Conservation (phyloP, 1,140 invertebrate species). For the Brachionus manjavacas region DNA sequence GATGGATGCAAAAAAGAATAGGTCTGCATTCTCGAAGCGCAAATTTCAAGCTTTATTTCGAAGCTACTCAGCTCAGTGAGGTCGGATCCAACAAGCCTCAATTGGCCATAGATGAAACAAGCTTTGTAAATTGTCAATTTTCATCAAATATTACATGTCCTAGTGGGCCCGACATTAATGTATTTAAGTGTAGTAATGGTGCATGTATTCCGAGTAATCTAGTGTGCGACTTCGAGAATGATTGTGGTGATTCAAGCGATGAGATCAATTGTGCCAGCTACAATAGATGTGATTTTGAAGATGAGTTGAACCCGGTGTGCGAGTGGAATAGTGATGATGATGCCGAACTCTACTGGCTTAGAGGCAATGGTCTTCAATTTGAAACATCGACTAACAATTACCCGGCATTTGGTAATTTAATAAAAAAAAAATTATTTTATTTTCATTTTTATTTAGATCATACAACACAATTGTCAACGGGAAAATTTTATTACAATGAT, state of each 20-base stretch:
- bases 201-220: constrained; percentile 11
- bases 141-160: constrained; percentile 30
- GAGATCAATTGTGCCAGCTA: constrained; percentile 6
- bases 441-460: not conserved
- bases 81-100: not conserved
- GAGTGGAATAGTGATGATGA: constrained; percentile 28
- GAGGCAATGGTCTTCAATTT: not conserved
- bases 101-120: constrained; percentile 29
- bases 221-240: constrained; percentile 11
- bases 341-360: constrained; percentile 11
- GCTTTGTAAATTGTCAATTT: constrained; percentile 23
- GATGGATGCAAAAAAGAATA: constrained; percentile 16
- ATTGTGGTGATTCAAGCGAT: constrained; percentile 40
- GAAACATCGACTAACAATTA: not conserved
- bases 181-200: constrained; percentile 1
- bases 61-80: constrained; percentile 14
- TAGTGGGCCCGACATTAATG: not conserved
- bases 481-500: not conserved
- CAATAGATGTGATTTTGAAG: constrained; percentile 36
- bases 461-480: not conserved
- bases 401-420: not conserved
- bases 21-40: not conserved
- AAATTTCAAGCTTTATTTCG: constrained; percentile 35
- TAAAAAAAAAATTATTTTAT: not conserved
- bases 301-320: constrained; percentile 1